A percentile compares a stretch with the other conserved stretches of the same genome.
These are phyloP conservation scores for Pachydiplax longipennis DNA, from an alignment of 2,888 invertebrate species.

Conservation along the genomic window DNA sequence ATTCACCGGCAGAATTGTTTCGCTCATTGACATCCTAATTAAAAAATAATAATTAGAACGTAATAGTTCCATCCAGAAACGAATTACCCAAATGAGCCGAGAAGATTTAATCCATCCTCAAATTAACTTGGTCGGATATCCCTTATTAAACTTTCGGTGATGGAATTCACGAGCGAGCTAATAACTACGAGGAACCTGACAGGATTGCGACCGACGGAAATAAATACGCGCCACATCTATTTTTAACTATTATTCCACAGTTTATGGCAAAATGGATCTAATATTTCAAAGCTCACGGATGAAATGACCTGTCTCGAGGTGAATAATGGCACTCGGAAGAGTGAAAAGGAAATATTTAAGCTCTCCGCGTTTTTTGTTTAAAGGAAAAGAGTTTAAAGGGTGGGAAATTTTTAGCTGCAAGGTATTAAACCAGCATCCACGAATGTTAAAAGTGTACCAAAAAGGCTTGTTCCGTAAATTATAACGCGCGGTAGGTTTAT, in stretches of 20 bases:
- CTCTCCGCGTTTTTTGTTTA: too few relatives aligned
- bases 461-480: slow-evolving; percentile 4
- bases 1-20: too few relatives aligned
- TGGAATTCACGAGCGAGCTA: too few relatives aligned
- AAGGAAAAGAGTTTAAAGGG: too few relatives aligned
- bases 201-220: background rate
- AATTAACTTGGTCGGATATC: too few relatives aligned
- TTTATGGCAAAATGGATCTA: background rate
- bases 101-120: too few relatives aligned
- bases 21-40: too few relatives aligned
- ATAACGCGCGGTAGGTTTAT: slow-evolving; percentile 8
- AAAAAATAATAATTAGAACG: too few relatives aligned
- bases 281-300: background rate
- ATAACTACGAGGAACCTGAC: too few relatives aligned
- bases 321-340: background rate
- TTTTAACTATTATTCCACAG: background rate
- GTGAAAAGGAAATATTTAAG: background rate
- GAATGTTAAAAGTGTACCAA: background rate
- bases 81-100: too few relatives aligned
- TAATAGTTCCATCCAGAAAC: too few relatives aligned
- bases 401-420: background rate
- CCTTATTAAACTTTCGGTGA: too few relatives aligned
- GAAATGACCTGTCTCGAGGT: background rate
- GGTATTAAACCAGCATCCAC: background rate
- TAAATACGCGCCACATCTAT: background rate